Evolutionary conservation across 2,888 invertebrate species (phyloP).

Genomic region (Dolichomitus sp.): DNA sequence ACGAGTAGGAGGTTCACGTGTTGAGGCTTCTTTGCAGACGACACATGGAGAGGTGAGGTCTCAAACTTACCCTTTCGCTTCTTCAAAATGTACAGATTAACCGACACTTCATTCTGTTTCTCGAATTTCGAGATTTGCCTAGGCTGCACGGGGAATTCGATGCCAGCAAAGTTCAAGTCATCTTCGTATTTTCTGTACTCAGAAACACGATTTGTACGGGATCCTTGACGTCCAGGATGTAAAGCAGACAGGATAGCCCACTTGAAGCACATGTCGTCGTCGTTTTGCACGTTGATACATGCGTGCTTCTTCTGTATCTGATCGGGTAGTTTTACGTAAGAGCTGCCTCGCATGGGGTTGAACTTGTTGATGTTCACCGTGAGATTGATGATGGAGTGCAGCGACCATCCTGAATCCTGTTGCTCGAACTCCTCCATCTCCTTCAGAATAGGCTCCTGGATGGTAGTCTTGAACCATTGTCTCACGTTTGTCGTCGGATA

Average conservation of each 20-base stretch:
- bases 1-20: conserved; percentile 52
- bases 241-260: conserved; percentile 73
- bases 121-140: conserved; percentile 69
- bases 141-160: conserved; percentile 71
- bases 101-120: conserved; percentile 65
- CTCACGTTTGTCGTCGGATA: conserved; percentile 69
- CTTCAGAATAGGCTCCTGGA: too few species aligned
- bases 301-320: conserved; percentile 22
- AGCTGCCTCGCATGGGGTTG: too few species aligned
- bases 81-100: conserved; percentile 54
- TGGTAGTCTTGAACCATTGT: too few species aligned
- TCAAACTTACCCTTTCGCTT: neutral
- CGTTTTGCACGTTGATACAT: conserved; percentile 60
- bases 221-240: conserved; percentile 61
- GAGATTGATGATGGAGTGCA: too few species aligned
- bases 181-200: conserved; percentile 58
- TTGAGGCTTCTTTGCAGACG: conserved; percentile 31
- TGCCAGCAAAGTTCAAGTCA: conserved; percentile 63
- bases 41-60: conserved; percentile 22
- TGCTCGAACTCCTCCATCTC: too few species aligned
- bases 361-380: too few species aligned
- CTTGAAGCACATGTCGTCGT: conserved; percentile 72
- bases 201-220: conserved; percentile 52
- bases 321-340: conserved; percentile 66
- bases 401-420: too few species aligned